Conservation (phyloP, 2,888 invertebrate genomes). For the Pimpla rufipes region DNA sequence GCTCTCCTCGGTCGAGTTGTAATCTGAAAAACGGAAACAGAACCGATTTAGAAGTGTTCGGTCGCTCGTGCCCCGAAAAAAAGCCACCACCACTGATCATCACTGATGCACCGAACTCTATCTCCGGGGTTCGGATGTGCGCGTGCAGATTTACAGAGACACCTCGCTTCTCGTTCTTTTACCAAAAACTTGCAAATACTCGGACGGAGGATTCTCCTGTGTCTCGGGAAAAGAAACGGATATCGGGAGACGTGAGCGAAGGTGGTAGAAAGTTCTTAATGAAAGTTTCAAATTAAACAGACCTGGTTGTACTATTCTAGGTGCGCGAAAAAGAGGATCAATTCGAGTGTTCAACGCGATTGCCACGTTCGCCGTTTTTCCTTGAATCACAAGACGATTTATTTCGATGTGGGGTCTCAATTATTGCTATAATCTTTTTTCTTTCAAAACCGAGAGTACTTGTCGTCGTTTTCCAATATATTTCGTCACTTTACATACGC, state of each 20-base stretch:
- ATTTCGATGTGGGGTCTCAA: background rate
- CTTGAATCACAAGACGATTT: background rate
- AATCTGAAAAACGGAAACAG: slow-evolving; percentile 78
- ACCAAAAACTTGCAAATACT: slow-evolving; percentile 49
- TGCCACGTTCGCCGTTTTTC: background rate
- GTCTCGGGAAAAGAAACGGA: slow-evolving; percentile 3
- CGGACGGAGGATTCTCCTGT: background rate
- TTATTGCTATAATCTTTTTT: too few relatives aligned
- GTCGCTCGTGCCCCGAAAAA: slow-evolving; percentile 26
- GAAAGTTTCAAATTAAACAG: background rate
- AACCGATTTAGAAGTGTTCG: slow-evolving; percentile 76
- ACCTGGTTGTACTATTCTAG: background rate
- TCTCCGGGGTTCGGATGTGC: slow-evolving; percentile 33
- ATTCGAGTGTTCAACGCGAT: slow-evolving; percentile 7
- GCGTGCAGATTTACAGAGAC: slow-evolving; percentile 58
- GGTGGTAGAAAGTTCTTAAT: slow-evolving; percentile 9
- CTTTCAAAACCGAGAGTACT: slow-evolving; percentile 3
- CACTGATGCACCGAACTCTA: slow-evolving; percentile 52
- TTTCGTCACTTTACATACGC: slow-evolving; percentile 27
- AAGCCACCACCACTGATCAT: slow-evolving; percentile 59
- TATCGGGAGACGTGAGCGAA: background rate
- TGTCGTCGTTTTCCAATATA: slow-evolving; percentile 2
- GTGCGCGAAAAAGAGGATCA: background rate
- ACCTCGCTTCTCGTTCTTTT: slow-evolving; percentile 24
- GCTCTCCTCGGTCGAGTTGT: slow-evolving; percentile 71